These are phyloP conservation scores for Drosophila paranaensis DNA, from an alignment of 2,888 invertebrate species.

Conservation along the genomic window DNA sequence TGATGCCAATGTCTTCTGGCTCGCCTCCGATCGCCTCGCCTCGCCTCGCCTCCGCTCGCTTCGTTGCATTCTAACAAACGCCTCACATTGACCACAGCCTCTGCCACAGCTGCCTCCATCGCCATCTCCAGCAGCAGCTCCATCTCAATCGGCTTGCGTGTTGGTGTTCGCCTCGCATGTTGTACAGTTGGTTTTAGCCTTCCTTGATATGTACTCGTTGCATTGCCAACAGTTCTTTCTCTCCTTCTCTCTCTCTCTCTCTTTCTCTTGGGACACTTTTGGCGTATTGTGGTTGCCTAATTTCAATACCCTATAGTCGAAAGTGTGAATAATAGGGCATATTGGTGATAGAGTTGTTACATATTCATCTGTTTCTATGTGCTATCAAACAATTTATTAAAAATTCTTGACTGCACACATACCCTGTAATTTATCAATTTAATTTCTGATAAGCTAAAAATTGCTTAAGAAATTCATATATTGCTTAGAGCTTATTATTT, in stretches of 20 bases:
- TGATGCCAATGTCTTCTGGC: conserved; percentile 39
- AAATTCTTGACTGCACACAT: neutral
- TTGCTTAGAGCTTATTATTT: neutral
- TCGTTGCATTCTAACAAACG: conserved; percentile 58
- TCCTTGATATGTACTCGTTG: conserved; percentile 35
- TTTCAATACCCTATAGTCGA: conserved; percentile 27
- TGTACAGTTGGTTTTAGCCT: conserved; percentile 69
- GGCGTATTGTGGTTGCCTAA: conserved; percentile 44
- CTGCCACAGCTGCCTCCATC: conserved; percentile 15
- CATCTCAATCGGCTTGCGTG: conserved; percentile 47
- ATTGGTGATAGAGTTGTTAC: neutral
- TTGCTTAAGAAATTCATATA: neutral
- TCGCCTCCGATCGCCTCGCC: conserved; percentile 2
- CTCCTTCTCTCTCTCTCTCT: conserved; percentile 20
- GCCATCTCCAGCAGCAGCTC: conserved; percentile 7
- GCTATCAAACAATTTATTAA: neutral
- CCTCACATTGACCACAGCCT: conserved; percentile 61
- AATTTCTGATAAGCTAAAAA: too few species aligned
- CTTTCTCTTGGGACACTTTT: conserved; percentile 41
- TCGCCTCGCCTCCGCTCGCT: conserved; percentile 2
- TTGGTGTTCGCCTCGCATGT: conserved; percentile 53
- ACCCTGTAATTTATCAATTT: neutral
- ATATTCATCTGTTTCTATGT: neutral
- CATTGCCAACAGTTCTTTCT: conserved; percentile 13
- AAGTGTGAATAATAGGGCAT: neutral